Conservation (phyloP, 2,113 vertebrate species). For the Anoura caudifer region DNA sequence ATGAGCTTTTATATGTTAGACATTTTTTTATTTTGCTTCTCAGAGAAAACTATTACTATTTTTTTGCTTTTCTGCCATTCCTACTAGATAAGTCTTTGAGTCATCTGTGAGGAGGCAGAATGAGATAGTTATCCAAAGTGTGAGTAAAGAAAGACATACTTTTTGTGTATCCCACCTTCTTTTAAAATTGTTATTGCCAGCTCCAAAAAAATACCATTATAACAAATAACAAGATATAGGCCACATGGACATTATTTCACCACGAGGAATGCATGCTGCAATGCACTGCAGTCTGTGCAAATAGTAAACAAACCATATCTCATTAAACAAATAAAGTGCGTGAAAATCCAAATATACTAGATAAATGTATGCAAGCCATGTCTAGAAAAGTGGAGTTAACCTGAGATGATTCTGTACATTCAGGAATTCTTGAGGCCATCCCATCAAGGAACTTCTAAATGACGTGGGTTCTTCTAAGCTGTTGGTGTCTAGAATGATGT, state of each 20-base stretch:
- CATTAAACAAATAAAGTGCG: neutral
- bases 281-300: neutral
- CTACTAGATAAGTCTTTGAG: neutral
- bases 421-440: neutral
- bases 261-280: neutral
- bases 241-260: neutral
- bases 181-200: neutral
- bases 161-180: neutral
- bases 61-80: neutral
- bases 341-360: neutral
- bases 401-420: constrained; percentile 10
- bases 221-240: neutral
- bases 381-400: neutral
- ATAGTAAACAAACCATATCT: neutral
- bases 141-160: neutral
- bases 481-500: neutral
- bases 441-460: neutral
- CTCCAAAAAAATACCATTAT: neutral
- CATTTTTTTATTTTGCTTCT: neutral
- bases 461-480: neutral
- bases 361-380: neutral
- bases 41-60: neutral
- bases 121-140: neutral
- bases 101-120: neutral
- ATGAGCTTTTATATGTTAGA: neutral